Conservation (phyloP, 1,140 invertebrate species). For the Drosophila mauritiana region DNA sequence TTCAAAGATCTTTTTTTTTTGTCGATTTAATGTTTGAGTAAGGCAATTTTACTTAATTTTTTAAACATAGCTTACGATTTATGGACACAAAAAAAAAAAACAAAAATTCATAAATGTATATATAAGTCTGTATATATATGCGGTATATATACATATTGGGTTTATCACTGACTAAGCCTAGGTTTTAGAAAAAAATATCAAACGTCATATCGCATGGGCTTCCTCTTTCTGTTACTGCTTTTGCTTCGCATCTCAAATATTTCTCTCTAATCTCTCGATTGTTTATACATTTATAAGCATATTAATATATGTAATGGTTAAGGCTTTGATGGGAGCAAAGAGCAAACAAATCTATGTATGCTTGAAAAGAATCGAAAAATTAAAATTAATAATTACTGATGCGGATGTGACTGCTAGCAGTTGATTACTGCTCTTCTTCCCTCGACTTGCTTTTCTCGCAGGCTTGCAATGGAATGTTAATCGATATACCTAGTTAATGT, state of each 20-base stretch:
- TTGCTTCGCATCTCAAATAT: constrained; percentile 19
- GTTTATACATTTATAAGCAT: constrained; percentile 26
- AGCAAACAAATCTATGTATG: constrained; percentile 39
- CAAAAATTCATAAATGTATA: constrained; percentile 46
- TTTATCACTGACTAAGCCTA: constrained; percentile 75
- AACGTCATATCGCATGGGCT: constrained; percentile 68
- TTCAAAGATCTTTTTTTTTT: constrained; percentile 32
- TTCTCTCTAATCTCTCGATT: constrained; percentile 21
- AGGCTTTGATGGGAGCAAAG: constrained; percentile 40
- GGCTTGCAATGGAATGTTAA: constrained; percentile 76
- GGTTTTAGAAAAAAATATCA: constrained; percentile 69
- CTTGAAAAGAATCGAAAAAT: constrained; percentile 57
- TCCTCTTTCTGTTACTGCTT: constrained; percentile 16
- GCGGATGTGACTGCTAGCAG: constrained; percentile 78
- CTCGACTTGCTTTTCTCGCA: constrained; percentile 18
- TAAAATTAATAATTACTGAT: constrained; percentile 83
- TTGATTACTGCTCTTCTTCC: constrained; percentile 36
- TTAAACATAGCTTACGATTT: constrained; percentile 53
- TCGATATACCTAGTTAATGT: constrained; percentile 52
- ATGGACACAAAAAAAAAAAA: constrained; percentile 54
- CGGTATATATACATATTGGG: constrained; percentile 20
- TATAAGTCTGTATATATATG: constrained; percentile 20
- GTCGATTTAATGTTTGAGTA: constrained; percentile 47
- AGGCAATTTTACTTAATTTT: constrained; percentile 55
- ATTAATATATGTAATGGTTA: constrained; percentile 52